Base-by-base conservation (phyloP, 2,113 vertebrate genomes). In the Verasper variegatus region DNA sequence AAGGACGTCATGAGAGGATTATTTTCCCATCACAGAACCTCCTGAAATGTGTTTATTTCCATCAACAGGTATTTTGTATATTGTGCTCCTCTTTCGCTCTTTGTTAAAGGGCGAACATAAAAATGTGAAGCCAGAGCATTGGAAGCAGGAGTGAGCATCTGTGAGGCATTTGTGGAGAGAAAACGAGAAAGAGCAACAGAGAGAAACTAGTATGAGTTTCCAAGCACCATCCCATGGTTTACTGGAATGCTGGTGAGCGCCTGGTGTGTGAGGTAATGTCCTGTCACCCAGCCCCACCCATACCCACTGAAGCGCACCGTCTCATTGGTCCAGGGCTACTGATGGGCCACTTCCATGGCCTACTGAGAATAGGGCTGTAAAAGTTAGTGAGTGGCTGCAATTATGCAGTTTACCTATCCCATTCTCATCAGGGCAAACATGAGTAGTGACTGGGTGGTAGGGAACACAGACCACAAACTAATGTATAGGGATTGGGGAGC, bases 221-320 rank as follows among this genome's bases (percentile, higher is more conserved):
- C 86, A 87, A 87, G 80, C 86, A 82, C 86, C 88, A 86, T 91
- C 88, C 60, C 73, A 85, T 89, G 85, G 89, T 92, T 90, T 88
- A 89, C 84, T 84, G 91, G 87, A 92, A 92, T 86, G 87, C 82
- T 89, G 88, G 87, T 89, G 69, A 93, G 92, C 63, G 88, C 84
- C 84, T 87, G 84, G 86, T 78, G 83, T 80, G 87, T 94, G 91
- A 93, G 91, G 89, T 93, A 93, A 94, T 91, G 87, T 92, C 90
- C 90, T 92, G 86, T 90, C 80, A 81, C 88, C 71, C 84, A 75
- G 82, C 87, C 82, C 88, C 86, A 71, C 87, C 88, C 91, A 76
- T 81, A 81, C 64, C 82, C 86, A 84, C 79, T 82, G 81, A 82
- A 80, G 59, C 88, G 85, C 76, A 86, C 74, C 67, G 20, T 87